A percentile compares a stretch with the other conserved stretches of the same genome.
Evolutionary conservation across 2,113 vertebrate genomes (phyloP).

Genomic region (Zeus faber): DNA sequence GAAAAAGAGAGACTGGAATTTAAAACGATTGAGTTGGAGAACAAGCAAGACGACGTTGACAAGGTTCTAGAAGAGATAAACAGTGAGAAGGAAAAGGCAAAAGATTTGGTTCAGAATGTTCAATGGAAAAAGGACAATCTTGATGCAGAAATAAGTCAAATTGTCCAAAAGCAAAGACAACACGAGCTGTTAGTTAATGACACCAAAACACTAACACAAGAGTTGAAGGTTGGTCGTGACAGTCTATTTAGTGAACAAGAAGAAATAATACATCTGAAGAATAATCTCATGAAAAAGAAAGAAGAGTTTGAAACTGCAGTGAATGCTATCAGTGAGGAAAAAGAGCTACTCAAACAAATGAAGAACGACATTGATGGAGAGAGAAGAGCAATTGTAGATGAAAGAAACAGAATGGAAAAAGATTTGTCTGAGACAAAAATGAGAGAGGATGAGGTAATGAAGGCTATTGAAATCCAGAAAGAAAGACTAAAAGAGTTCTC

Average conservation of each 20-base stretch:
- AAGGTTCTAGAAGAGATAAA: not conserved
- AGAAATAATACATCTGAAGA: constrained; percentile 14
- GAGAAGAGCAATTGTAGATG: not conserved
- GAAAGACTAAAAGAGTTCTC: not conserved
- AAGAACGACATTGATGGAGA: constrained; percentile 6
- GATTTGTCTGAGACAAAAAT: not conserved
- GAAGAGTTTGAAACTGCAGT: constrained; percentile 12
- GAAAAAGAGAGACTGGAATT: not conserved
- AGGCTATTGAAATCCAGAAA: not conserved
- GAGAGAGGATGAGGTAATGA: not conserved
- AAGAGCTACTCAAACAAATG: constrained; percentile 13
- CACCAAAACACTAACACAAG: not conserved
- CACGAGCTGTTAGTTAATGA: constrained; percentile 4
- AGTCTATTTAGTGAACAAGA: not conserved
- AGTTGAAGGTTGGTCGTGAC: not conserved
- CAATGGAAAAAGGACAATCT: constrained; percentile 5
- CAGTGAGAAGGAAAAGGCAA: constrained; percentile 6
- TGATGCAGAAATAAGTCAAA: not conserved
- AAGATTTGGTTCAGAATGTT: constrained; percentile 1
- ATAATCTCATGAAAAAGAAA: constrained; percentile 2
- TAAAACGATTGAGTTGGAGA: not conserved
- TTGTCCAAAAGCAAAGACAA: constrained; percentile 3
- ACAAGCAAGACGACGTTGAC: constrained; percentile 6
- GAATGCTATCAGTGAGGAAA: constrained; percentile 13
- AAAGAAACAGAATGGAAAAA: not conserved